phyloP scores from a whole-genome alignment of 2,888 invertebrate genomes.

The Trissolcus brochymenae region DNA sequence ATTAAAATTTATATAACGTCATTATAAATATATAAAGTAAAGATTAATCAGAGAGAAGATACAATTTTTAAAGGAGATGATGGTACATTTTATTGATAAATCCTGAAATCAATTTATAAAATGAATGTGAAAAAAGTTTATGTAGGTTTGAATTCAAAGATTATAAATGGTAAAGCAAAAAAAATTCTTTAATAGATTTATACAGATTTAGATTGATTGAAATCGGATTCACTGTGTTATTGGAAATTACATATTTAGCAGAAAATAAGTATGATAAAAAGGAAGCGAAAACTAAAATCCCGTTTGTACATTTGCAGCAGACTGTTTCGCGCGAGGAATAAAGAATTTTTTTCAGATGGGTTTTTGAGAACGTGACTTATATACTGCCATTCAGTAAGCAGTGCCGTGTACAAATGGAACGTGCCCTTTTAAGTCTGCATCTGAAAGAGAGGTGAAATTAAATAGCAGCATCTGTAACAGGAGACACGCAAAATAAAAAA shows the following conservation, averaged over 20 bases:
- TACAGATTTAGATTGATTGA: slow-evolving; percentile 9
- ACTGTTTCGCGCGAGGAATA: slow-evolving; percentile 45
- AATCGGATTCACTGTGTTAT: slow-evolving; percentile 33
- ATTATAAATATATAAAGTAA: no score
- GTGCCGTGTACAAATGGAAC: slow-evolving; percentile 40
- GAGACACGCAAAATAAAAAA: slow-evolving; percentile 15
- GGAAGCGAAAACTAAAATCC: slow-evolving; percentile 43
- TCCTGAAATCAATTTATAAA: no score
- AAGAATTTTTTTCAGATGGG: slow-evolving; percentile 47
- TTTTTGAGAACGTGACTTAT: slow-evolving; percentile 49
- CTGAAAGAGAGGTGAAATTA: slow-evolving; percentile 41
- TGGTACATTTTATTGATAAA: no score
- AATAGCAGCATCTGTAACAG: slow-evolving; percentile 47
- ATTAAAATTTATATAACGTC: no score
- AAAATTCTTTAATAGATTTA: no score
- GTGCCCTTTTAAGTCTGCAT: slow-evolving; percentile 26
- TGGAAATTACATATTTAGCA: slow-evolving; percentile 52
- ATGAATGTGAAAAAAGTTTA: no score
- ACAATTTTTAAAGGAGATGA: no score
- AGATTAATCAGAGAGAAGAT: no score
- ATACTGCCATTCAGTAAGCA: slow-evolving; percentile 41
- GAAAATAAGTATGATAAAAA: slow-evolving; percentile 44
- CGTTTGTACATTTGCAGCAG: slow-evolving; percentile 36
- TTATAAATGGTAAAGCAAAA: no score
- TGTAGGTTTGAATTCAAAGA: no score